These are phyloP conservation scores for Myotis daubentonii DNA, from an alignment of 2,797 vertebrate species.

Conservation along the genomic window DNA sequence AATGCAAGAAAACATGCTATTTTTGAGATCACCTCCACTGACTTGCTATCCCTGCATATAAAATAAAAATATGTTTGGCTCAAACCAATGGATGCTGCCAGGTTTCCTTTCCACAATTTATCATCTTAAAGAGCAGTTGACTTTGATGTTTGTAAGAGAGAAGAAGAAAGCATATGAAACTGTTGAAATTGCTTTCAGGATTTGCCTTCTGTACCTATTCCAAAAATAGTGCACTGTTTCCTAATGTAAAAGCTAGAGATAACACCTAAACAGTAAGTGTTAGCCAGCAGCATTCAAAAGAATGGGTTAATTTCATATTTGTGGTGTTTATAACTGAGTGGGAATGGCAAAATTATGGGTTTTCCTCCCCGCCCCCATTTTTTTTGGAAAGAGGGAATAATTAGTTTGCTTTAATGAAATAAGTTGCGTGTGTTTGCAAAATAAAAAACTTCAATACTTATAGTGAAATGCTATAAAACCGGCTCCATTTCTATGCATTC, in stretches of 20 bases:
- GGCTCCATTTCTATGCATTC: neutral
- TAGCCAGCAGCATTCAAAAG: neutral
- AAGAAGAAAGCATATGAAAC: neutral
- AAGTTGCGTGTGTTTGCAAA: neutral
- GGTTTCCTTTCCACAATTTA: neutral
- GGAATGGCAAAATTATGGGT: neutral
- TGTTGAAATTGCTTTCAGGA: constrained; percentile 11
- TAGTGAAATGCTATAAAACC: neutral
- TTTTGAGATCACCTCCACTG: neutral
- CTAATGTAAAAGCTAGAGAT: neutral
- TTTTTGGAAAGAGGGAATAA: neutral
- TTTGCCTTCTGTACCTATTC: neutral
- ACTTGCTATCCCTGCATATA: neutral
- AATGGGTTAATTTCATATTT: neutral
- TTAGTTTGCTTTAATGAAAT: constrained; percentile 29
- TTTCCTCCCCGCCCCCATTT: neutral
- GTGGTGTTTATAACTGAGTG: neutral
- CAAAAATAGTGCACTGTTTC: neutral
- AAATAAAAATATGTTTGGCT: neutral
- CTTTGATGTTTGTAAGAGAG: neutral
- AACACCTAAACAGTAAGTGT: neutral
- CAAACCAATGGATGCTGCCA: neutral
- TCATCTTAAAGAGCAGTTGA: neutral
- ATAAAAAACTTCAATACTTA: constrained; percentile 24
- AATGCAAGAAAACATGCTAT: neutral